Base-by-base conservation (phyloP, 2,888 invertebrate species). In the Leptopilina syphax region DNA sequence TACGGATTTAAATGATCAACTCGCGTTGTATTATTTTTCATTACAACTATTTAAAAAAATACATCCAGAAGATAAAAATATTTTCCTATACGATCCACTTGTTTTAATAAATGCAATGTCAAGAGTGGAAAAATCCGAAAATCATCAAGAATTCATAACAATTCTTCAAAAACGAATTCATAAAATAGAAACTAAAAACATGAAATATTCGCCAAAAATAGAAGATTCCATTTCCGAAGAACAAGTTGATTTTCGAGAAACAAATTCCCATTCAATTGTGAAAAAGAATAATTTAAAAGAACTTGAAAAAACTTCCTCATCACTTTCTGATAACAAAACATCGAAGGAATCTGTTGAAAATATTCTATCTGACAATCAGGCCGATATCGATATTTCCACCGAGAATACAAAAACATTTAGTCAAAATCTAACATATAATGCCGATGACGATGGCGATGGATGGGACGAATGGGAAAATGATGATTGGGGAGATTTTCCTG, bases 401-500 rank as follows among this genome's bases (percentile, higher is more conserved):
- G 65, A 54, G 34, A 57, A 80, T 73, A 34, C 9, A 18, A 76
- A 79, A 41, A 18, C 24, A 24, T 27, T 73, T 27, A 50, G 63
- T 65, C 79, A 78, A 65, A 77, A 77, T 47, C 60, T 77, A 68
- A 54, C 54, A 9, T 65, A 77, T 13, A 77, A 77, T 44, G 47
- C 47, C 24, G 65, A 65, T 65, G 65, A 67, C 12, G 79, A 81
- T 57, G 79, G 79, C 41, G 83, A 84, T 60, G 82, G 79, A n/a
- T 84, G 84, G 84, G 79, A 81, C 24, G 84, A 84, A 77, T 89
- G 87, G 90, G 87, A 85, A 54, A 88, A 90, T 24, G 81, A 80
- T 10, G 87, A 88, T 54, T 90, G 91, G 90, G 89, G 85, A 6
- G 88, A 90, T 83, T 88, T 90, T 83, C 87, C 88, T n/a, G 81